These are phyloP conservation scores for Himalopsyche anomala DNA, from an alignment of 2,888 invertebrate species.

Conservation along the genomic window DNA sequence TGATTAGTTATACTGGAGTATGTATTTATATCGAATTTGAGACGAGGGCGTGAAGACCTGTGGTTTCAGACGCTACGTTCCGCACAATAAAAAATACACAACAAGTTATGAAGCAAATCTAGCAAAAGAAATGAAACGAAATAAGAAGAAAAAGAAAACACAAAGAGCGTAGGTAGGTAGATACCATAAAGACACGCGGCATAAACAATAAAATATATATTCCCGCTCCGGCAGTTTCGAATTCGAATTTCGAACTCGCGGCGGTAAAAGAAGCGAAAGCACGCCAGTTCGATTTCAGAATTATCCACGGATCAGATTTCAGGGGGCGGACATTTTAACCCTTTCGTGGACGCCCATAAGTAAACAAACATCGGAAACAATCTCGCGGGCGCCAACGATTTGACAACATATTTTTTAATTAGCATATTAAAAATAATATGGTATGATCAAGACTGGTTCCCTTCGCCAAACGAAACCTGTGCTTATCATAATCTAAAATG, in stretches of 20 bases:
- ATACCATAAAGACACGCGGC: slow-evolving; percentile 6
- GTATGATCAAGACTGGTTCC: too few relatives aligned
- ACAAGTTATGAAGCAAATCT: not conserved
- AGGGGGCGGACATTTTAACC: slow-evolving; percentile 34
- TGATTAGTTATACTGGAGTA: too few relatives aligned
- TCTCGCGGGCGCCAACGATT: not conserved
- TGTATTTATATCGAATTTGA: too few relatives aligned
- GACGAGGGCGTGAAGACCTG: not conserved
- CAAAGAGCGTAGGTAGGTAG: slow-evolving; percentile 14
- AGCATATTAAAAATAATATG: too few relatives aligned
- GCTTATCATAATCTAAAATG: too few relatives aligned
- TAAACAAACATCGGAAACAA: not conserved
- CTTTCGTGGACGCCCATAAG: not conserved
- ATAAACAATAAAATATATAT: slow-evolving; percentile 22
- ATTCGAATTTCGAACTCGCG: slow-evolving; percentile 22
- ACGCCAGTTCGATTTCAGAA: slow-evolving; percentile 31
- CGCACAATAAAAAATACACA: not conserved
- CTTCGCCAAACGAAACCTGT: too few relatives aligned
- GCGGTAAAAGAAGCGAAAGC: slow-evolving; percentile 21
- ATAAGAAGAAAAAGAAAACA: slow-evolving; percentile 29
- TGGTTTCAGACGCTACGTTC: not conserved
- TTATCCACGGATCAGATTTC: slow-evolving; percentile 30
- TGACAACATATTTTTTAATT: too few relatives aligned
- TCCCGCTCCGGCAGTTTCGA: slow-evolving; percentile 15
- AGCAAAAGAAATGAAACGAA: not conserved